A percentile compares a stretch with the other conserved stretches of the same genome.
phyloP scores from a whole-genome alignment of 2,797 vertebrate genomes.

The Anableps anableps region DNA sequence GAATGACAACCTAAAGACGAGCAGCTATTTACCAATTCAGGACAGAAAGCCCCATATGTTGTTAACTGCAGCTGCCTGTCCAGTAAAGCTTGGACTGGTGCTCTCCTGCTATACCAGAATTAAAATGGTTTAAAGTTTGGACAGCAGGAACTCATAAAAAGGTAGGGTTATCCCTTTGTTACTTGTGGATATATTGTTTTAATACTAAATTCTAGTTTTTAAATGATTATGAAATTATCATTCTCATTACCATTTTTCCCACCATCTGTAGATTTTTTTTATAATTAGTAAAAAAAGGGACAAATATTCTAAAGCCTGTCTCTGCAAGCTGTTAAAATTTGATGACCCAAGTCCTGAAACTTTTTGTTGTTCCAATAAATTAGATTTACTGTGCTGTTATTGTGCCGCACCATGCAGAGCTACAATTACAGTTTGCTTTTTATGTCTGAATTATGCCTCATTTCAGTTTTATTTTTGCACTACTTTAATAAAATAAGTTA shows the following conservation, averaged over 20 bases:
- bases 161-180: neutral
- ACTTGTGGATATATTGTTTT: neutral
- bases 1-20: constrained; percentile 66
- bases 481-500: neutral
- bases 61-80: constrained; percentile 43
- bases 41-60: constrained; percentile 35
- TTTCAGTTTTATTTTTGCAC: neutral
- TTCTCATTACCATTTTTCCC: neutral
- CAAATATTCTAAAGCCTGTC: neutral
- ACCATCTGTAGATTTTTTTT: neutral
- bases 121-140: neutral
- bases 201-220: neutral
- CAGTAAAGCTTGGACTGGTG: constrained; percentile 38
- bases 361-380: neutral
- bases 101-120: neutral
- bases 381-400: neutral
- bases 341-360: neutral
- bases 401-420: neutral
- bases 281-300: too few relatives aligned
- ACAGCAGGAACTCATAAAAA: neutral
- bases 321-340: neutral
- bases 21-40: neutral
- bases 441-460: neutral
- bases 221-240: neutral
- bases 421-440: neutral